These are phyloP conservation scores for Coenonympha arcania DNA, from an alignment of 2,888 invertebrate genomes.

Conservation along the genomic window DNA sequence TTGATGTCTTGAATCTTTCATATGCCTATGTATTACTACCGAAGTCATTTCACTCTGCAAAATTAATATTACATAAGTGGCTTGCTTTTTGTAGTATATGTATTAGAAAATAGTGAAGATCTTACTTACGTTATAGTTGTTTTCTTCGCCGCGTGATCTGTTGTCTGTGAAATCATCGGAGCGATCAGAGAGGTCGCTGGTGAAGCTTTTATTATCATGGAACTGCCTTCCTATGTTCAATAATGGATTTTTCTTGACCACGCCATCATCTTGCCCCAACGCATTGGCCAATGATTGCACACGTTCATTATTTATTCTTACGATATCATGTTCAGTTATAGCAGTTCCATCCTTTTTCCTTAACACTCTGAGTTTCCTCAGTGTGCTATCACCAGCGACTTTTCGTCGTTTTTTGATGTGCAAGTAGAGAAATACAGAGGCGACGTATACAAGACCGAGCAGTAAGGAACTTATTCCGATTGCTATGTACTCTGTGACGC, in stretches of 20 bases:
- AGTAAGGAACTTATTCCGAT: conserved; percentile 87
- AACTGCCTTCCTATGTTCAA: conserved; percentile 77
- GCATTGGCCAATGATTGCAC: conserved; percentile 51
- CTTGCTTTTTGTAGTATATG: background rate
- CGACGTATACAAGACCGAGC: conserved; percentile 90
- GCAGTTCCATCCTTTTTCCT: conserved; percentile 60
- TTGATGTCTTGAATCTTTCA: conserved; percentile 50
- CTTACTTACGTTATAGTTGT: conserved; percentile 48
- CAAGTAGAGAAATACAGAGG: conserved; percentile 87
- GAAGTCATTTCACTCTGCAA: conserved; percentile 75
- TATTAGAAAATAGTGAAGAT: background rate
- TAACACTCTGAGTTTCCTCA: conserved; percentile 50
- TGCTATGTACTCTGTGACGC: conserved; percentile 84
- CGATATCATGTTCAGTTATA: conserved; percentile 63
- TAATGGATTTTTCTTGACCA: conserved; percentile 85
- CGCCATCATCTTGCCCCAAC: conserved; percentile 77
- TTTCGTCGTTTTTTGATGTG: conserved; percentile 80
- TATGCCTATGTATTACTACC: conserved; percentile 80
- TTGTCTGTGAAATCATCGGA: conserved; percentile 74
- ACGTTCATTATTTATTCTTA: conserved; percentile 62
- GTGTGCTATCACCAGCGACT: conserved; percentile 62
- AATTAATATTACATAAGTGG: background rate
- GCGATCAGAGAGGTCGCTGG: conserved; percentile 77
- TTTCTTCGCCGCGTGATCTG: conserved; percentile 50
- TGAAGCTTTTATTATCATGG: conserved; percentile 60